Evolutionary conservation across 2,888 invertebrate species (phyloP), one percentile per base, ranked within the genome.

Genomic region (Eupithecia abbreviata): DNA sequence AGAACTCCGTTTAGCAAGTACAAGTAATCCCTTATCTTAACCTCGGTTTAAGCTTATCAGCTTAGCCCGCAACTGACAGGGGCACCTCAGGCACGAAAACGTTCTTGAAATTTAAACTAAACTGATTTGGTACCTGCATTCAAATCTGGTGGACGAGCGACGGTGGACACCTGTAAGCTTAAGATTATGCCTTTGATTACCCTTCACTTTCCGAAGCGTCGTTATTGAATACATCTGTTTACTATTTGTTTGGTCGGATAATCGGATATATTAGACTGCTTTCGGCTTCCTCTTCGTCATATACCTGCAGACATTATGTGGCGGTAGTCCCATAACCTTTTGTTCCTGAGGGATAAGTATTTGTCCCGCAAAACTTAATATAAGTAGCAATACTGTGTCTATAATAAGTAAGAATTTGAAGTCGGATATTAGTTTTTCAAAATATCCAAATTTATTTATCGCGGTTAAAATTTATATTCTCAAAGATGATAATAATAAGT

Each of bases 1-100:
- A 30, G 43, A 67, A n/a, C 13, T n/a, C 45, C 45, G n/a, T 67
- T 45, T 67, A 42, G 43, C 67, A n/a, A 42, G 43, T 43, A 65
- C 65, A 43, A 15, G 67, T 67, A 87, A 88, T 85, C 85, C 77
- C 80, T 84, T 87, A 86, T 87, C 86, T 85, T 85, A 85, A 74
- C 84, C 84, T 86, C 85, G 85, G 66, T 68, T 74, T 71, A 73
- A 75, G 73, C 73, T 81, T 77, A 79, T 43, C 77, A 74, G 55
- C 66, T 71, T 69, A 75, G 73, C 76, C 55, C 18, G 70, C 18
- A 67, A 15, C 71, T 75, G 71, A 71, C 55, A 67, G 42, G 55
- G 51, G 71, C 71, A 30, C 30, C 76, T 74, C 15, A 68, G 66
- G 45, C 65, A 70, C 62, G 58, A 62, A 75, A 71, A 70, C 73